Conservation (phyloP, 30 jellyfish, hydroid and myxozoan genomes). For the Aurelia sp. region DNA sequence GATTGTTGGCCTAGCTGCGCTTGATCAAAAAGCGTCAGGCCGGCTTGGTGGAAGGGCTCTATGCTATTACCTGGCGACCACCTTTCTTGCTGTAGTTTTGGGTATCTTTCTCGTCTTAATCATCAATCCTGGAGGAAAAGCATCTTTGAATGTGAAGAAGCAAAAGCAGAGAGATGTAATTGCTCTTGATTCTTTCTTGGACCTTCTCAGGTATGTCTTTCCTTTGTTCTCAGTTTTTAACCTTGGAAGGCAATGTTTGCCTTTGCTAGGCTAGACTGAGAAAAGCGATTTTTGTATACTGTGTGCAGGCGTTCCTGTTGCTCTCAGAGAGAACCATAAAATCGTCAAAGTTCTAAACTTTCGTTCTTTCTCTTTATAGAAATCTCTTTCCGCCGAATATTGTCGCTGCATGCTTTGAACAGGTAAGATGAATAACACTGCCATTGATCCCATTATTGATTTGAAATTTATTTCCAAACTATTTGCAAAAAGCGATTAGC, state of each 20-base stretch:
- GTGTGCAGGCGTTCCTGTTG: too few species aligned
- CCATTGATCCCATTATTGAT: neutral
- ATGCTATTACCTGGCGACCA: slow-evolving; percentile 91
- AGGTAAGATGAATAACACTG: slow-evolving; percentile 26
- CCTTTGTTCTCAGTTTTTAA: too few species aligned
- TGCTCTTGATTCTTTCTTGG: slow-evolving; percentile 92
- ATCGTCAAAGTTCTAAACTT: too few species aligned
- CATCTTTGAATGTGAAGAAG: slow-evolving; percentile 14
- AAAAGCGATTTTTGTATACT: too few species aligned
- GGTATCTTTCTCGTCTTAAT: slow-evolving; percentile 84
- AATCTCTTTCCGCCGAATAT: slow-evolving; percentile 93
- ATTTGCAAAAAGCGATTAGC: too few species aligned
- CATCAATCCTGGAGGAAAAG: slow-evolving; percentile 79
- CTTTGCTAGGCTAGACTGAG: too few species aligned
- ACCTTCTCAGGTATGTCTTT: slow-evolving; percentile 68
- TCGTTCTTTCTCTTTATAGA: slow-evolving; percentile 25
- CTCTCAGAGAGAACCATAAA: too few species aligned
- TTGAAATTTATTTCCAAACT: neutral
- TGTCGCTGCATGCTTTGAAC: slow-evolving; percentile 83
- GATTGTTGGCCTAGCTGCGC: slow-evolving; percentile 92
- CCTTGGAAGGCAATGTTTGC: too few species aligned
- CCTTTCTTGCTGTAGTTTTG: slow-evolving; percentile 86
- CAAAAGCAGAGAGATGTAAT: slow-evolving; percentile 83
- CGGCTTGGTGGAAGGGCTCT: slow-evolving; percentile 93
- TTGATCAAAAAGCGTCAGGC: slow-evolving; percentile 91